These are phyloP conservation scores for Myotis lucifugus DNA, from an alignment of 2,113 vertebrate species.

Conservation along the genomic window DNA sequence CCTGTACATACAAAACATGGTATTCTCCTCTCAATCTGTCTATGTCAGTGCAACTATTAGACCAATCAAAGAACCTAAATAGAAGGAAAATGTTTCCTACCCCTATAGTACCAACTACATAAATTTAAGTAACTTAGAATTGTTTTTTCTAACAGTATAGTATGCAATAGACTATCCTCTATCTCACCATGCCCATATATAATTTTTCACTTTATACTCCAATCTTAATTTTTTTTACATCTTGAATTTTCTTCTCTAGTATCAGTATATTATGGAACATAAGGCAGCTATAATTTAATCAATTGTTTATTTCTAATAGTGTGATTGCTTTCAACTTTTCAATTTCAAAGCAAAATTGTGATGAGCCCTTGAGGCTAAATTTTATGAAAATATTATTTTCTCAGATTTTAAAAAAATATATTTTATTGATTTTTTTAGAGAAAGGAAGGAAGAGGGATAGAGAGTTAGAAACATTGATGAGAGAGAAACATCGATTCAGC, in stretches of 20 bases:
- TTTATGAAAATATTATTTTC: not conserved
- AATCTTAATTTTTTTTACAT: not conserved
- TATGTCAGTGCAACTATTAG: not conserved
- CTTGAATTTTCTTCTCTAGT: not conserved
- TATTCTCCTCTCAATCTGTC: not conserved
- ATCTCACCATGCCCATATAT: not conserved
- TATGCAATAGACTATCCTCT: not conserved
- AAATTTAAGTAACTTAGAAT: not conserved
- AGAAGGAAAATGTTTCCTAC: not conserved
- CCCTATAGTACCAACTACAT: not conserved
- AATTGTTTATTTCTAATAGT: not conserved
- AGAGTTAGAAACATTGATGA: too few species aligned
- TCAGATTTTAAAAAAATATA: not conserved
- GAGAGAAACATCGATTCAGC: too few species aligned
- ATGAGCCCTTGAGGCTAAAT: not conserved
- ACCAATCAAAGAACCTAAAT: not conserved
- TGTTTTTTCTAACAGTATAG: not conserved
- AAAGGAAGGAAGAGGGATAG: too few species aligned
- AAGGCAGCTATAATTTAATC: not conserved
- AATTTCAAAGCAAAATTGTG: not conserved
- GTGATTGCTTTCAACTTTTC: slow-evolving; percentile 2
- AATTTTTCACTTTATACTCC: not conserved
- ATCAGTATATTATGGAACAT: not conserved
- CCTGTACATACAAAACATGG: not conserved
- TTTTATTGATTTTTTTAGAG: too few species aligned